A percentile compares a stretch with the other conserved stretches of the same genome.
Conservation (phyloP, 2,888 invertebrate species). For the Nomada ferruginata region DNA sequence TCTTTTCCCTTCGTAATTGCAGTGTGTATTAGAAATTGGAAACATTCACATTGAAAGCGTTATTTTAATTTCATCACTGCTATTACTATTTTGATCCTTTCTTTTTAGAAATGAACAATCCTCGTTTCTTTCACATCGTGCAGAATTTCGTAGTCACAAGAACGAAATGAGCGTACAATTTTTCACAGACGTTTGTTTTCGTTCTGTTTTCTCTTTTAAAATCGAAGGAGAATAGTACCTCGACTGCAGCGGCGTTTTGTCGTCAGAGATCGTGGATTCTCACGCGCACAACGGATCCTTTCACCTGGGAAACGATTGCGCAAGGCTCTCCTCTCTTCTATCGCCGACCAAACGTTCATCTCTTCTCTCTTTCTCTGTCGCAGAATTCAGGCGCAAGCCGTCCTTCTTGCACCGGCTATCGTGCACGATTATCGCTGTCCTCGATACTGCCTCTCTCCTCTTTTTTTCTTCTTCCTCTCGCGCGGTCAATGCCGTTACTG, state of each 20-base stretch:
- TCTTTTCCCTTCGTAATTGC: no score
- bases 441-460: constrained; percentile 6
- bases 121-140: no score
- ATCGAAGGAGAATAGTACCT: not conserved
- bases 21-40: no score
- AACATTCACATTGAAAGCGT: not conserved
- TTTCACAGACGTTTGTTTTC: not conserved
- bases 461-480: not conserved
- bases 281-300: not conserved
- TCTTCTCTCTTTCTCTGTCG: not conserved
- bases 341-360: not conserved
- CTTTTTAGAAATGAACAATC: no score
- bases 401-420: constrained; percentile 24
- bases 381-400: not conserved
- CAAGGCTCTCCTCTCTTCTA: not conserved
- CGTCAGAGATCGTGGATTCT: not conserved
- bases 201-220: no score
- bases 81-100: no score
- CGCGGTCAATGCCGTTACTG: not conserved
- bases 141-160: no score
- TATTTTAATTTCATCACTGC: not conserved
- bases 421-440: constrained; percentile 18
- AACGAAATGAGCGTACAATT: not conserved
- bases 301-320: constrained; percentile 28
- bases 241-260: not conserved